Evolutionary conservation across 2,888 invertebrate genomes (phyloP), one percentile per base, ranked within the genome.

Genomic region (Nipponacmea schrenckii): DNA sequence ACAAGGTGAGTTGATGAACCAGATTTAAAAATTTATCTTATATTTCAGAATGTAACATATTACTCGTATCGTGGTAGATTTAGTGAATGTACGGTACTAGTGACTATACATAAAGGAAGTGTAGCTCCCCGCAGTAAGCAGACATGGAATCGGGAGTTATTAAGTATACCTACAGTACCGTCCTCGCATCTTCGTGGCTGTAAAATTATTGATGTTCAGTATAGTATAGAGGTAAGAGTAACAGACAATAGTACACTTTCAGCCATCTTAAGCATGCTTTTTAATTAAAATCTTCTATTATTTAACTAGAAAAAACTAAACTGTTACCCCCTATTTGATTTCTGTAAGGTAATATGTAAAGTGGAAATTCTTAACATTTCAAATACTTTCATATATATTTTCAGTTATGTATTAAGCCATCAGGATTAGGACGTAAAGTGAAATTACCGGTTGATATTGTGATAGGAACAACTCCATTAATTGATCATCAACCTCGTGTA

Each of bases 41-140:
- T n/a, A 27, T 66, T 80, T 45, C 82, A 84, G 84, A 83, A 84
- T 77, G 83, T 85, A 56, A 85, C 85, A 31, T 85, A 84, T 70
- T 85, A 85, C 72, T 85, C 85, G 20, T 85, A 84, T 73, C 78
- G 85, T 71, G 85, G 85, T 62, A 77, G 85, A 63, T 85, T 85
- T 77, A 83, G 84, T 31, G 85, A 85, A 77, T 82, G 83, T 2
- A 81, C 82, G 31, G 80, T 81, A 26, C 76, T 85, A 56, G 85
- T 85, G 67, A 83, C 84, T 8, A 80, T 84, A 26, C 83, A 84
- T 78, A 84, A 85, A 67, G 84, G 85, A 20, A 79, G 83, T 68
- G 83, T 85, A 65, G 82, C 82, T 27, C 84, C 85, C 1, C 76
- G 85, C 20, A 84, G 84, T 46, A 85, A 84, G 76, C 85, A 85